Evolutionary conservation across 2,888 invertebrate species (phyloP).

Genomic region (Chaetogeoica ovagalla): DNA sequence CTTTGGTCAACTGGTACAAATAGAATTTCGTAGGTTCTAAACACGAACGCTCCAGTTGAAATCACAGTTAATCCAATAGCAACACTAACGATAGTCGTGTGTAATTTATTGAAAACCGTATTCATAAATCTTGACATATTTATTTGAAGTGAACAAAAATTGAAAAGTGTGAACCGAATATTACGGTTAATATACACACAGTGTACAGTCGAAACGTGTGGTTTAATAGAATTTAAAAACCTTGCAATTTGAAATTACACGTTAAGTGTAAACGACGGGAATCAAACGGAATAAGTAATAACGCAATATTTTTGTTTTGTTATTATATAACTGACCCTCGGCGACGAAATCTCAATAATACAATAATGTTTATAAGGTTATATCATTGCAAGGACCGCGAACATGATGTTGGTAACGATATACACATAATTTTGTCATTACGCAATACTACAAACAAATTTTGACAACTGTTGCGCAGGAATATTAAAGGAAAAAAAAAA

Average conservation of each 20-base stretch:
- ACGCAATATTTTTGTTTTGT: too few relatives aligned
- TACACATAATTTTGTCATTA: neutral
- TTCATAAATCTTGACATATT: slow-evolving; percentile 43
- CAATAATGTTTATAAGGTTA: neutral
- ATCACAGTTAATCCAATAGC: slow-evolving; percentile 37
- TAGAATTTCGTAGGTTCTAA: slow-evolving; percentile 37
- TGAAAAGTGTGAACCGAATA: neutral
- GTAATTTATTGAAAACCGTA: slow-evolving; percentile 29
- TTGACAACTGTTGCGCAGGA: slow-evolving; percentile 52
- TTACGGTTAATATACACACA: too few relatives aligned
- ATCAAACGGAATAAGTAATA: too few relatives aligned
- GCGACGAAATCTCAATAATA: too few relatives aligned
- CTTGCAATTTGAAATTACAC: too few relatives aligned
- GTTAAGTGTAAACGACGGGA: too few relatives aligned
- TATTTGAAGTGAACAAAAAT: neutral
- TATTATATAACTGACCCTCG: too few relatives aligned
- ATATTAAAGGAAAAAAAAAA: slow-evolving; percentile 47
- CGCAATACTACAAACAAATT: slow-evolving; percentile 11
- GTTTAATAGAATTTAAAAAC: too few relatives aligned
- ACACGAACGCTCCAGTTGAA: slow-evolving; percentile 20
- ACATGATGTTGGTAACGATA: slow-evolving; percentile 26
- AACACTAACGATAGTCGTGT: slow-evolving; percentile 22
- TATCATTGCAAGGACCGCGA: neutral
- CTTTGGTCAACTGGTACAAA: slow-evolving; percentile 40
- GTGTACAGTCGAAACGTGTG: too few relatives aligned